phyloP scores from a whole-genome alignment of 2,888 invertebrate genomes.

The Cheiracanthium punctorium region DNA sequence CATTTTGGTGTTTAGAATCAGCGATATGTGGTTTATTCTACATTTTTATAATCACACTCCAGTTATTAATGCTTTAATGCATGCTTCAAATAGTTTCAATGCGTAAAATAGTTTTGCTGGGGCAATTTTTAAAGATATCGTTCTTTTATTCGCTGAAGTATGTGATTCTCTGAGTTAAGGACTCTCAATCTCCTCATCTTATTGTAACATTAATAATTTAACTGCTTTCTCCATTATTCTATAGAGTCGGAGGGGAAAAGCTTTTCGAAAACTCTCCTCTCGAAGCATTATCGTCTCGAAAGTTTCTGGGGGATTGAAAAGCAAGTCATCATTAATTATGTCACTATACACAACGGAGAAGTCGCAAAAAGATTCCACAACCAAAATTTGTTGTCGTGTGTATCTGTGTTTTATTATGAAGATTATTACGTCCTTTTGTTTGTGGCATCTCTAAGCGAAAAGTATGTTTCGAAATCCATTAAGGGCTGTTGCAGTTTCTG shows the following conservation, averaged over 20 bases:
- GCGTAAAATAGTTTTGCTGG: no score
- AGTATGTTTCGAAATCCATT: background rate
- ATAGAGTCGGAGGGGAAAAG: background rate
- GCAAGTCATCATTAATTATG: constrained; percentile 2
- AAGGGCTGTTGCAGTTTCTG: background rate
- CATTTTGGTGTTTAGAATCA: no score
- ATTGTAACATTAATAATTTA: background rate
- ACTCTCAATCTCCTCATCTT: background rate
- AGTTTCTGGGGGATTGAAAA: background rate
- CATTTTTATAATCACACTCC: no score
- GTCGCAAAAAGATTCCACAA: background rate
- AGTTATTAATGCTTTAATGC: no score
- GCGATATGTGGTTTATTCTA: no score
- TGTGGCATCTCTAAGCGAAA: background rate
- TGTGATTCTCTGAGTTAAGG: background rate
- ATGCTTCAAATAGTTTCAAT: no score
- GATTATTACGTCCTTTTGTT: background rate
- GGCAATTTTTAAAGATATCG: no score
- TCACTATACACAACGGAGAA: background rate
- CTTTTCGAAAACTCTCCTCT: background rate
- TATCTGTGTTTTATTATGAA: background rate
- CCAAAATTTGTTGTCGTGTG: background rate
- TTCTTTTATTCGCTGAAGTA: background rate
- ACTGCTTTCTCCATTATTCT: background rate
- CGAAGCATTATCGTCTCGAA: background rate